phyloP scores from a whole-genome alignment of 1,140 invertebrate species.

The Amyelois transitella region DNA sequence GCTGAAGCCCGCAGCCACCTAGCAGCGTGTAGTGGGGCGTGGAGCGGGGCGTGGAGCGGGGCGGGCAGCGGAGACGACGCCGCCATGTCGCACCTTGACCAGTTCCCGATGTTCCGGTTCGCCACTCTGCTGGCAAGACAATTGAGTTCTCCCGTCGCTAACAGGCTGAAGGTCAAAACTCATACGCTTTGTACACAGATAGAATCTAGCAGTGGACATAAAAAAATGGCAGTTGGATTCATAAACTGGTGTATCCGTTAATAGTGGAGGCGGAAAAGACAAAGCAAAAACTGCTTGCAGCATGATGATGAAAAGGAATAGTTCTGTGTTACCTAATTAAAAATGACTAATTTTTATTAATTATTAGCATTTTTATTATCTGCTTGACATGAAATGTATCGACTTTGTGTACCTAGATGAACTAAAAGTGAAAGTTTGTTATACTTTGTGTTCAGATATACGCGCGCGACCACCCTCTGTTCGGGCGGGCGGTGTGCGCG shows the following conservation, averaged over 20 bases:
- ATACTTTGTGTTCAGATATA: slow-evolving; percentile 4
- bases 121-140: slow-evolving; percentile 33
- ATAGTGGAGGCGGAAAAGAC: too few relatives aligned
- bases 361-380: too few relatives aligned
- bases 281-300: too few relatives aligned
- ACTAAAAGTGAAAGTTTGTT: background rate
- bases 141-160: slow-evolving; percentile 30
- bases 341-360: too few relatives aligned
- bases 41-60: background rate
- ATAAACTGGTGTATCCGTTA: too few relatives aligned
- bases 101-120: slow-evolving; percentile 32
- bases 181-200: too few relatives aligned
- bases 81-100: slow-evolving; percentile 1
- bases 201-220: too few relatives aligned
- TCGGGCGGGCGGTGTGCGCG: slow-evolving; percentile 16
- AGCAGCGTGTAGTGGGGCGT: background rate
- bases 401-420: too few relatives aligned
- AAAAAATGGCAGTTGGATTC: too few relatives aligned
- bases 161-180: slow-evolving; percentile 28
- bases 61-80: background rate
- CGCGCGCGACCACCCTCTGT: slow-evolving; percentile 18
- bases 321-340: too few relatives aligned
- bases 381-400: too few relatives aligned
- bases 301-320: too few relatives aligned
- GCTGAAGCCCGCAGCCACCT: background rate